Conservation (phyloP, 2,113 vertebrate genomes). For the Oxyura jamaicensis region DNA sequence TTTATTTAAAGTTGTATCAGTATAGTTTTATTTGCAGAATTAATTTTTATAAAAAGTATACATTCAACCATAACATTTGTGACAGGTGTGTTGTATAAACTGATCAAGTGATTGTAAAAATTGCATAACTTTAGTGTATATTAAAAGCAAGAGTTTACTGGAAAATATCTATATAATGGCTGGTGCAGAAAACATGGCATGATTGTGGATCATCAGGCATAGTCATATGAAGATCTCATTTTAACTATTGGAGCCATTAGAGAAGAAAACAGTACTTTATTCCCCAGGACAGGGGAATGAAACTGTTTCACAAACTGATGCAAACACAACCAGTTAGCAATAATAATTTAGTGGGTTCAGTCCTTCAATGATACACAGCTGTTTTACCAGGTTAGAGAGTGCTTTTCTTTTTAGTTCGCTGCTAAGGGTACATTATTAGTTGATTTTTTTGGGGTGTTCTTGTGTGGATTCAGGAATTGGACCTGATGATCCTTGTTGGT, state of each 20-base stretch:
- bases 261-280: conserved; percentile 15
- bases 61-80: background rate
- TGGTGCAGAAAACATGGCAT: background rate
- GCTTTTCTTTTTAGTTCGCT: background rate
- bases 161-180: background rate
- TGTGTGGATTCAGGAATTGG: too few species aligned
- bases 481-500: too few species aligned
- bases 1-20: background rate
- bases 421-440: background rate
- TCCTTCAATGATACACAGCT: background rate
- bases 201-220: background rate
- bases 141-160: background rate
- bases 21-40: background rate
- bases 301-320: background rate
- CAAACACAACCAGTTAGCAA: background rate
- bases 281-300: background rate
- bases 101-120: background rate
- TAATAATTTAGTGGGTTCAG: background rate
- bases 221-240: background rate
- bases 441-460: too few species aligned
- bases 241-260: background rate
- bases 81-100: background rate
- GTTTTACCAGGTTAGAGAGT: background rate
- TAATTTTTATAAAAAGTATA: background rate
- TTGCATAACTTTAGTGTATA: background rate